Evolutionary conservation across 2,113 vertebrate genomes (phyloP), one percentile per base, ranked within the genome.

Genomic region (Pycnonotus jocosus): DNA sequence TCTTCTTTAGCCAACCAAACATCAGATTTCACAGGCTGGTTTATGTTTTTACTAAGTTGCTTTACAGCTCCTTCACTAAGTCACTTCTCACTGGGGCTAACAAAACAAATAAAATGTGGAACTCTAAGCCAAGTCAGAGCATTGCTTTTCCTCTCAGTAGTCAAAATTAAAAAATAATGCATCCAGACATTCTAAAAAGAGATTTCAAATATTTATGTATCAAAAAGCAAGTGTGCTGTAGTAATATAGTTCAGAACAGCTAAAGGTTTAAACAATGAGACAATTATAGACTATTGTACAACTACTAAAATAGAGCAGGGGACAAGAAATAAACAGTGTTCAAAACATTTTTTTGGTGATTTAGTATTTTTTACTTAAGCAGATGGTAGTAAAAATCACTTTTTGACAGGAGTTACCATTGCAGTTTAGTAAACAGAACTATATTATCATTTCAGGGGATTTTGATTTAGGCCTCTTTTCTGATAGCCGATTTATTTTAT

Each of bases 51-150:
- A 45, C 30, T 38, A 42, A 42, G 47, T 79, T 78, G 33, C 56
- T 93, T 91, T 86, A 69, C 61, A 60, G 14, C 93, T 96, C 89
- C 54, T 40, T 86, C 54, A 35, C 37, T 40, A 50, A 65, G 40
- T 79, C 65, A 56, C 48, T 95, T 94, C 81, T 93, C 60, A 84
- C 56, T 64, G 47, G 78, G 71, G 6, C 48, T 95, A 85, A 81
- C 48, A 90, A 85, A 96, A 84, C 70, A 91, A 91, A 81, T 68
- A 10, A 87, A 71, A 79, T 65, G 37, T 93, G 72, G 17, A 87
- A 60, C 56, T 92, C 64, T 74, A 56, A 60, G 53, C 84, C 73
- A 86, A 95, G 73, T 71, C 40, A 74, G 33, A 80, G 53, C 48
- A 74, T 37, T 80, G 73, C 37, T 89, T 91, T 86, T 95, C n/a